Base-by-base conservation (phyloP, 2,113 vertebrate genomes). In the Enhydra lutris region DNA sequence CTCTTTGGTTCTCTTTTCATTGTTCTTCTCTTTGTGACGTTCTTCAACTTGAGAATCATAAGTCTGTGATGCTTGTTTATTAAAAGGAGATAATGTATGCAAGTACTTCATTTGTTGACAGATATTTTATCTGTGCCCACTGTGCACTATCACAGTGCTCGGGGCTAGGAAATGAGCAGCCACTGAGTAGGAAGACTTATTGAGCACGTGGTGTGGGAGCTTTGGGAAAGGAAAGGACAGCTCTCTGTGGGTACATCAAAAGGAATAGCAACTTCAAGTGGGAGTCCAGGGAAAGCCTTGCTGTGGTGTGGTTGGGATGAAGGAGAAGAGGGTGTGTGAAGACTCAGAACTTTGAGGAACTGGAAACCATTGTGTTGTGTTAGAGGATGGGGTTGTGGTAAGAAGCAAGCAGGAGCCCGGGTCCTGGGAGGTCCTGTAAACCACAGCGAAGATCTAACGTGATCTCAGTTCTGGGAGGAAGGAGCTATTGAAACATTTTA, bases 1-100 rank as follows among this genome's bases (percentile, higher is more conserved):
- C 78, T 74, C 81, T 93, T 93, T 92, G 67, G 42, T 42, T 52
- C 52, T 88, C 39, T 86, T 85, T 96, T 89, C 26, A 24, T 82
- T 76, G 9, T 82, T 87, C 24, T n/a, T 79, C 36, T 45, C 39
- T 81, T 78, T 63, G 42, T 79, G 59, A 45, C 6, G n/a, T 36
- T 83, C 47, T 91, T 88, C 74, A 71, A 15, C 24, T 79, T 82
- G 36, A 52, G 81, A 74, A 57, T 96, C 17, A 0, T 78, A 59
- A 88, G 65, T 96, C 80, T 80, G 26, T 91, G 55, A 4, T 80
- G 47, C 23, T 69, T 59, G 7, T 89, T 63, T 73, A 24, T 74
- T 83, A 47, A 96, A 96, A 86, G 80, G 12, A 89, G 83, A 47
- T 83, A 42, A 39, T 82, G 20, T 65, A 24, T 52, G 34, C 12